Evolutionary conservation across 2,888 invertebrate genomes (phyloP), one percentile per base, ranked within the genome.

Genomic region (Patella depressa): DNA sequence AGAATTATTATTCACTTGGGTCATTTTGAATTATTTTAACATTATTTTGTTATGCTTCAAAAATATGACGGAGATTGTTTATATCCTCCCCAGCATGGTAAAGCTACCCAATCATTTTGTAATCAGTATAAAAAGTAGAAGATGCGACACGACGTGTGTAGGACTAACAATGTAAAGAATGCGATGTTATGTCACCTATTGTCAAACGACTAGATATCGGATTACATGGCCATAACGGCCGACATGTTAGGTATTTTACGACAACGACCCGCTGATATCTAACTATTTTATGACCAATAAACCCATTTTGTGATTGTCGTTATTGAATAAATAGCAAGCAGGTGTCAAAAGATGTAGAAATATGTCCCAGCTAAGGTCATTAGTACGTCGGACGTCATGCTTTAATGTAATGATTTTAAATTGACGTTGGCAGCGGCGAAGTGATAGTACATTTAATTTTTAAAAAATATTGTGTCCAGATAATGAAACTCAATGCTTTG

Each of bases 281-380:
- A 65, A 65, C 65, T 65, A 65, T 7, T 65, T 65, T 65, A 65
- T 24, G 65, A 65, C 65, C 65, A 65, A 65, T 65, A 65, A 65
- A 65, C 65, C 65, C 24, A 65, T 65, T 45, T 65, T 65, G 65
- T 9, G 65, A 24, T 65, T 65, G 65, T 65, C 65, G 65, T 65
- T 65, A 65, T 65, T 65, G 65, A 65, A 65, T 65, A 65, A 65
- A 65, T 65, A 65, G 24, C 65, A 19, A 24, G 19, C 65, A 65
- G 65, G 65, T 65, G 65, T 65, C 65, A 65, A 11, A 24, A 65
- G 3, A 65, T 19, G 19, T 19, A 24, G 24, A 65, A 65, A 24
- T 24, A 24, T 24, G 19, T 65, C 24, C 65, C 65, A 24, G 24
- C 24, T 65, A 65, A 65, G 65, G 65, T 65, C 65, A 65, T 65